Percentiles rank a stretch among this genome's conserved stretches.
phyloP scores from a whole-genome alignment of 2,797 vertebrate species.

The Ispidina lecontei region DNA sequence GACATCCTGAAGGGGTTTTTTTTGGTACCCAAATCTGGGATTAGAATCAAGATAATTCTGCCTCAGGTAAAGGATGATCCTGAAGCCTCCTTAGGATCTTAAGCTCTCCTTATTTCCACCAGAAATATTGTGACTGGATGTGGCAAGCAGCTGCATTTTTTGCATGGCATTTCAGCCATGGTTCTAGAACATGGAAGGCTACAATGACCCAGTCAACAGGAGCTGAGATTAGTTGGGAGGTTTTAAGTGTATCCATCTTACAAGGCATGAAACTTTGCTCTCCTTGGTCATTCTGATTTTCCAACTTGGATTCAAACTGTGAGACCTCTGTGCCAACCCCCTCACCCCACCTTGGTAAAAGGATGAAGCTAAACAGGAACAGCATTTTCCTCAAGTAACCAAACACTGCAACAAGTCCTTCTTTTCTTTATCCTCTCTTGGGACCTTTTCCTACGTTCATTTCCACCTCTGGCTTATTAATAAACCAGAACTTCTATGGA shows the following conservation, averaged over 20 bases:
- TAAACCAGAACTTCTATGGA: neutral
- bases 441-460: neutral
- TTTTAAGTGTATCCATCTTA: neutral
- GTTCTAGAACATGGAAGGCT: neutral
- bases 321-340: neutral
- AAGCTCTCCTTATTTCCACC: too few species aligned
- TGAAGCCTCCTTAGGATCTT: neutral
- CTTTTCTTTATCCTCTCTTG: neutral
- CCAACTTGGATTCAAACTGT: neutral
- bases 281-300: neutral
- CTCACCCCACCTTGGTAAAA: neutral
- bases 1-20: neutral
- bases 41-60: neutral
- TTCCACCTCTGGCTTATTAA: neutral
- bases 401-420: neutral
- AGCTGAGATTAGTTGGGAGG: neutral
- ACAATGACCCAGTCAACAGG: neutral
- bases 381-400: neutral
- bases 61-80: neutral
- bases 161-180: neutral
- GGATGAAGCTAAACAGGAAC: neutral
- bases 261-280: neutral
- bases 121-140: neutral
- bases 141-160: neutral
- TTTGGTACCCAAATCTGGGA: neutral